phyloP scores from a whole-genome alignment of 2,888 invertebrate genomes.

The Microchrysa polita region DNA sequence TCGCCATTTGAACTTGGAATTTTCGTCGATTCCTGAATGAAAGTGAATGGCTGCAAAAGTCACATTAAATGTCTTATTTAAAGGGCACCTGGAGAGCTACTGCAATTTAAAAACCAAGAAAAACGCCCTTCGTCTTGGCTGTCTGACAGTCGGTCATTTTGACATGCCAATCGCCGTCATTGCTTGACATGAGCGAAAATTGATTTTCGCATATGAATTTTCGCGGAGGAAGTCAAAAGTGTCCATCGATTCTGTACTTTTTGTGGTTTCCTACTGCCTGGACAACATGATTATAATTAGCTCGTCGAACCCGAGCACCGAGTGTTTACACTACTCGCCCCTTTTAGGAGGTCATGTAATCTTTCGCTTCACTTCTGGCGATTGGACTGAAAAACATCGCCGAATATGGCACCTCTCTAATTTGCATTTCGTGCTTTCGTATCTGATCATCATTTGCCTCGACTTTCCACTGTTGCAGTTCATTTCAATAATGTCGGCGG shows the following conservation, averaged over 20 bases:
- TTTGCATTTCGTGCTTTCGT: background rate
- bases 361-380: no score
- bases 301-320: no score
- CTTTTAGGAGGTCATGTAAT: background rate
- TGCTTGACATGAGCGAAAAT: slow-evolving; percentile 3
- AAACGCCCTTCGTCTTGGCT: background rate
- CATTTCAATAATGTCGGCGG: no score
- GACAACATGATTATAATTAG: background rate
- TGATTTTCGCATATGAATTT: slow-evolving; percentile 11
- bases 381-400: no score
- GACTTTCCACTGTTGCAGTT: slow-evolving; percentile 26
- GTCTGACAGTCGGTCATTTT: background rate
- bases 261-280: background rate
- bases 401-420: no score
- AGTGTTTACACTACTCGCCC: background rate
- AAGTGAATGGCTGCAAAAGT: background rate
- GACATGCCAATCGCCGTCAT: slow-evolving; percentile 18
- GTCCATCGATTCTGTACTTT: background rate
- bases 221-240: background rate
- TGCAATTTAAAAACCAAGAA: background rate
- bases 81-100: background rate
- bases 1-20: slow-evolving; percentile 10
- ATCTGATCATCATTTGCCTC: no score
- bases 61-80: background rate
- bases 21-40: slow-evolving; percentile 36